Conservation (phyloP, 2,888 invertebrate species). For the Platycnemis pennipes region DNA sequence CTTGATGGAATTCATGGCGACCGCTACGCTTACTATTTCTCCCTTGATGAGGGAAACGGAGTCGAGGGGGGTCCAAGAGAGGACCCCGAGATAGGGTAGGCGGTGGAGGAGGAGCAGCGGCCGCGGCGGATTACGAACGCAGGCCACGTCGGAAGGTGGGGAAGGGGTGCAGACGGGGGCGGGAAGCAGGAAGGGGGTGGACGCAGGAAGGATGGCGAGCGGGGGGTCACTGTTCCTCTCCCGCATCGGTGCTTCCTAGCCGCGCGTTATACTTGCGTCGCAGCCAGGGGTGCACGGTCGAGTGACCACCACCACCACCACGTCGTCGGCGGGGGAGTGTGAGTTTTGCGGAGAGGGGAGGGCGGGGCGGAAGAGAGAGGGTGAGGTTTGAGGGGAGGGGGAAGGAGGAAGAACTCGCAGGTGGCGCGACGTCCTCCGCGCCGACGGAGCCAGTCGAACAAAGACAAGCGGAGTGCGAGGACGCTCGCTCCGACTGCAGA, state of each 20-base stretch:
- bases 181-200: not conserved
- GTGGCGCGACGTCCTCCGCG: not conserved
- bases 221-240: not conserved
- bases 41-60: not conserved
- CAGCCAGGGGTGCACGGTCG: not conserved
- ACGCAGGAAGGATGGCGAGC: not conserved
- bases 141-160: not conserved
- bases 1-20: not conserved
- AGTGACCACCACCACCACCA: not conserved
- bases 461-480: not conserved
- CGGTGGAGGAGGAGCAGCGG: too few species aligned
- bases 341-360: not conserved
- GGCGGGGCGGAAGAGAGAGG: not conserved
- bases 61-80: not conserved
- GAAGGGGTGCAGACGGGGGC: not conserved
- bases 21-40: not conserved
- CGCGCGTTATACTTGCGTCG: not conserved
- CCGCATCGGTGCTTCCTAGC: not conserved
- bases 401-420: not conserved
- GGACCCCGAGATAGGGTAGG: too few species aligned
- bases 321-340: not conserved
- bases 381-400: not conserved
- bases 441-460: not conserved
- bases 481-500: not conserved
- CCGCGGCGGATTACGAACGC: too few species aligned